These are phyloP conservation scores for Bos taurus DNA, from an alignment of 2,113 vertebrate genomes.

Conservation along the genomic window ARS-UCD2.0 NC_037357.1:9196501-9197000, in stretches of 20 bases:
- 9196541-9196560: not conserved
- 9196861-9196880: not conserved
- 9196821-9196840: not conserved
- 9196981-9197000: too few species aligned
- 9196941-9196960: not conserved
- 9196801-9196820: not conserved
- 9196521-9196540: not conserved
- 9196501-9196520: not conserved
- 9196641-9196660: not conserved
- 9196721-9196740: not conserved
- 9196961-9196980: too few species aligned
- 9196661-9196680: not conserved
- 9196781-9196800: not conserved
- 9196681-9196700: slow-evolving; percentile 10
- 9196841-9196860: not conserved
- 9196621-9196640: not conserved
- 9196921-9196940: not conserved
- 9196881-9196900: too few species aligned
- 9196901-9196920: too few species aligned
- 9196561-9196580: not conserved
- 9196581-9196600: not conserved
- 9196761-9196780: not conserved
- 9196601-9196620: not conserved
- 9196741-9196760: not conserved
- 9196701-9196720: not conserved